Evolutionary conservation across 1,140 invertebrate species (phyloP).

Genomic region (Hormaphis cornu): DNA sequence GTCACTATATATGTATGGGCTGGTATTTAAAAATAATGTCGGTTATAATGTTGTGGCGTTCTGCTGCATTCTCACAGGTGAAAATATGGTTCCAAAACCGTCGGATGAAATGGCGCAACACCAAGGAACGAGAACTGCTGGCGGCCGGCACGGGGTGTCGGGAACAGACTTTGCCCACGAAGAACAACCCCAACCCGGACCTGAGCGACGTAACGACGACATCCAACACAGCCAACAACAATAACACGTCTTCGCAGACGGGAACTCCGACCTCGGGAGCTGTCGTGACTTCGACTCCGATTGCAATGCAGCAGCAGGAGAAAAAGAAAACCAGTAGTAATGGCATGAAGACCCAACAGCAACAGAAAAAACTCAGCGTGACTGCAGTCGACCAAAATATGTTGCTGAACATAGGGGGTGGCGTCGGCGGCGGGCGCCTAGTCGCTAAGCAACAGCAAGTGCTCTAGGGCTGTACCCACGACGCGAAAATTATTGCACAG

Average conservation of each 20-base stretch:
- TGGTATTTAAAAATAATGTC: background rate
- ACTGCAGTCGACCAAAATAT: background rate
- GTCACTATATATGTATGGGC: background rate
- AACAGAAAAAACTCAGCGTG: background rate
- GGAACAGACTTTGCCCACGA: constrained; percentile 90
- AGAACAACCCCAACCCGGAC: constrained; percentile 94
- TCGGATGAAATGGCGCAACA: constrained; percentile 95
- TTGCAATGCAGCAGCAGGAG: background rate
- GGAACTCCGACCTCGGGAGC: background rate
- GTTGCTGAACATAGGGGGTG: background rate
- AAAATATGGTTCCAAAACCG: constrained; percentile 96
- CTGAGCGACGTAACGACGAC: constrained; percentile 64
- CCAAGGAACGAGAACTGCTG: constrained; percentile 88
- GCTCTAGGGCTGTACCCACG: background rate
- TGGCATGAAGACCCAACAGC: background rate
- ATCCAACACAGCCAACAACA: constrained; percentile 42
- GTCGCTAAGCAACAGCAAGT: background rate
- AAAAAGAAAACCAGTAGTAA: background rate
- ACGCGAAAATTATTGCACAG: no score
- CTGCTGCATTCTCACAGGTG: constrained; percentile 51
- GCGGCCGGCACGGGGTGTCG: constrained; percentile 76
- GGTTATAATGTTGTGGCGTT: background rate
- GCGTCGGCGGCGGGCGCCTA: background rate
- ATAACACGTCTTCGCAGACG: background rate
- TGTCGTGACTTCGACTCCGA: background rate